Base-by-base conservation (phyloP, 2,797 vertebrate species). In the Mionectes olivaceus region DNA sequence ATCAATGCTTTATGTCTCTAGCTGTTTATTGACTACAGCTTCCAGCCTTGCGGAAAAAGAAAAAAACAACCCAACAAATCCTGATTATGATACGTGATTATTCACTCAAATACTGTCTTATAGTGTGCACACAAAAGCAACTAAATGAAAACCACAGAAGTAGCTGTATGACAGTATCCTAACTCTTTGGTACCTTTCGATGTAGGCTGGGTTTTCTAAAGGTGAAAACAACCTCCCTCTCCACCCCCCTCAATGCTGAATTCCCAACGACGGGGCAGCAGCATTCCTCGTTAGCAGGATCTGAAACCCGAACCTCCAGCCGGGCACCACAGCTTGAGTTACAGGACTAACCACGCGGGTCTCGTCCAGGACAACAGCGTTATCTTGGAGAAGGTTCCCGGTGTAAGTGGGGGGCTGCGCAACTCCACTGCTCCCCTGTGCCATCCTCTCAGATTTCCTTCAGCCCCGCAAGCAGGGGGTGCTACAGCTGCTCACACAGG, bases 291-390 rank as follows among this genome's bases (percentile, higher is more conserved):
- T 85, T 55, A 85, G 78, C 69, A 25, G 61, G 41, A 5, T 41
- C 76, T 89, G 95, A 95, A 97, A 94, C 63, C 53, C 23, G 86
- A 94, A 83, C 84, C 71, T 91, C 67, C 12, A 13, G 47, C 28
- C 1, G 1, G 10, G 39, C 33, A 70, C 57, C 69, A 1, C 37
- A 64, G 65, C 35, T 78, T 65, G 53, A 86, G 53, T 70, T 64
- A 37, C 65, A 33, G 41, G 33, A 35, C 16, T 12, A 7, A 11
- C 11, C 1, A 28, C 0, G 1, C 37, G 24, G 22, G 53, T 55
- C 24, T 28, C 74, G 7, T 5, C 35, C 52, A 11, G 52, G 83
- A 10, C 9, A 15, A 37, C 3, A 13, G 25, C 1, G 4, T 1
- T 32, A 68, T n/a, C 68, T 10, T 41, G 84, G 27, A 63, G 37